These are phyloP conservation scores for Biston stratarius DNA, from an alignment of 2,888 invertebrate species.

Conservation along the genomic window DNA sequence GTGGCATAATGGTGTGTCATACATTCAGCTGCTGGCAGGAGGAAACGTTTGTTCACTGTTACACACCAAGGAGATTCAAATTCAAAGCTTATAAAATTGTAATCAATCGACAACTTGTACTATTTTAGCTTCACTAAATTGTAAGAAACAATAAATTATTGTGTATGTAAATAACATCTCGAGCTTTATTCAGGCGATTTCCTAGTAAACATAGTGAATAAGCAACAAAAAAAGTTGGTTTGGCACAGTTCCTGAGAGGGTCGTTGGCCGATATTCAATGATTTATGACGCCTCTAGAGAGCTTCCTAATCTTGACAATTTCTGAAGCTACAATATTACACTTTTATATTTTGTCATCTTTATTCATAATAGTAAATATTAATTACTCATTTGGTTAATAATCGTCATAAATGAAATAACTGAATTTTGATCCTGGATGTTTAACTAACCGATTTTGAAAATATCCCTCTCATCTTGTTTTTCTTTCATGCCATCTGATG, in stretches of 20 bases:
- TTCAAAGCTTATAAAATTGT: conserved; percentile 83
- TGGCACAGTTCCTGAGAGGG: conserved; percentile 52
- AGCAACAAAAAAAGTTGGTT: conserved; percentile 55
- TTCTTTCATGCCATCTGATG: conserved; percentile 6
- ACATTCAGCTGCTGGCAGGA: conserved; percentile 71
- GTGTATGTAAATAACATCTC: conserved; percentile 84
- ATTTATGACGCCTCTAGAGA: conserved; percentile 45
- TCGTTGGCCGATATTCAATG: conserved; percentile 53
- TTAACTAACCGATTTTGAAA: conserved; percentile 1
- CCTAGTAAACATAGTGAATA: conserved; percentile 54
- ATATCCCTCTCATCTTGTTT: not conserved
- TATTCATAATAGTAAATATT: not conserved
- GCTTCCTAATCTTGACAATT: conserved; percentile 32
- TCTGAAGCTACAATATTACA: conserved; percentile 33
- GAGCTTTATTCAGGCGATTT: conserved; percentile 82
- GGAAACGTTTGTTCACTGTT: conserved; percentile 77
- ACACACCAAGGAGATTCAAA: conserved; percentile 76
- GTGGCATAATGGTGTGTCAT: conserved; percentile 77
- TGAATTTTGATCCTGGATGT: not conserved
- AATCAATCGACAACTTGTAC: conserved; percentile 83
- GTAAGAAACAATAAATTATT: conserved; percentile 87
- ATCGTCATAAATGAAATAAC: not conserved
- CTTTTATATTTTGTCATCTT: conserved; percentile 10
- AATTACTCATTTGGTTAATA: not conserved
- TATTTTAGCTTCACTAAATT: conserved; percentile 86